Percentiles rank a stretch among this genome's conserved stretches.
phyloP scores from a whole-genome alignment of 2,797 vertebrate species.

The Gobio occitaniae region DNA sequence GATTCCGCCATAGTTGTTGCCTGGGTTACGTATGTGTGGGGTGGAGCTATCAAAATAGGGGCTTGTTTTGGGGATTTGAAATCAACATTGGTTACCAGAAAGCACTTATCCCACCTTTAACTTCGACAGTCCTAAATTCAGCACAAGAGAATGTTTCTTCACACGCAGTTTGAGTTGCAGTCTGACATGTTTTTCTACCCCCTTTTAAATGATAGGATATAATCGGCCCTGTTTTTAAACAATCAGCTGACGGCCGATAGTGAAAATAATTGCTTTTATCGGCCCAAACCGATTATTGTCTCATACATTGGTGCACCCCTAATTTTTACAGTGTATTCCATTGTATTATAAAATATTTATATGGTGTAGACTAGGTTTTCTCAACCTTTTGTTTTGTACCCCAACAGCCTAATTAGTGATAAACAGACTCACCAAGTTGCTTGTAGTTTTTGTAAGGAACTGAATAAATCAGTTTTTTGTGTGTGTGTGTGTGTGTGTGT shows the following conservation, averaged over 20 bases:
- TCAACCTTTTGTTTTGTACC: neutral
- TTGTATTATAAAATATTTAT: neutral
- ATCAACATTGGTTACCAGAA: too few relatives aligned
- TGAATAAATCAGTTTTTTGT: constrained; percentile 4
- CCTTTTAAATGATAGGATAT: neutral
- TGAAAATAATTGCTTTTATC: neutral
- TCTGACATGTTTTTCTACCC: too few relatives aligned
- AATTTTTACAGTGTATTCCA: neutral
- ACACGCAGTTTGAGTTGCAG: too few relatives aligned
- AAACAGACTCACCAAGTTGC: neutral
- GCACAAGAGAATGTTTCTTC: too few relatives aligned
- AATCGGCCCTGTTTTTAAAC: neutral
- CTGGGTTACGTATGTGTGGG: too few relatives aligned
- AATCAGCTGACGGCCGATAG: neutral
- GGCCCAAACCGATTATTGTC: neutral
- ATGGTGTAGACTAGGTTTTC: neutral
- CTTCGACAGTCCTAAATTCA: too few relatives aligned
- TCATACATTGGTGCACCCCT: neutral
- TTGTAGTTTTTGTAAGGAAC: neutral
- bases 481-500: too few relatives aligned
- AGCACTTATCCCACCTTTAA: too few relatives aligned
- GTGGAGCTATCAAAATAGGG: too few relatives aligned
- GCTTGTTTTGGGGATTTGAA: too few relatives aligned
- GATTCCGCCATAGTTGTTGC: too few relatives aligned
- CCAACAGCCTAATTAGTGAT: neutral